phyloP scores from a whole-genome alignment of 2,888 invertebrate species.

The Dromius quadrimaculatus region DNA sequence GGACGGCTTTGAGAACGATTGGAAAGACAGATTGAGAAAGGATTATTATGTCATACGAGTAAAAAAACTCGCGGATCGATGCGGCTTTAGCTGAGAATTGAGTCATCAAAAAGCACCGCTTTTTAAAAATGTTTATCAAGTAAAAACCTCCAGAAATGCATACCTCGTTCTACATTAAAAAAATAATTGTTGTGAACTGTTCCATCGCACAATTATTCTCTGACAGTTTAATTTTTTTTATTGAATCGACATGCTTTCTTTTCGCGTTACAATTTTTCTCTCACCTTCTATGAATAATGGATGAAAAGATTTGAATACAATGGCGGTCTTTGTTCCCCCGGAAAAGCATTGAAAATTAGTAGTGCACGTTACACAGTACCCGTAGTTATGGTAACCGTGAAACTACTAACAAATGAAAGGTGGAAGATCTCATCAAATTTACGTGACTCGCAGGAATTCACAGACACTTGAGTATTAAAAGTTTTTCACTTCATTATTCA shows the following conservation, averaged over 20 bases:
- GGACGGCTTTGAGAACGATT: too few relatives aligned
- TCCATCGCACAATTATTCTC: slow-evolving; percentile 15
- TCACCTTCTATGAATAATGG: slow-evolving; percentile 30
- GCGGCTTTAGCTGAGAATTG: too few relatives aligned
- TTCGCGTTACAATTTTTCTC: slow-evolving; percentile 30
- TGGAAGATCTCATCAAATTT: slow-evolving; percentile 22
- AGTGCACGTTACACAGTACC: neutral
- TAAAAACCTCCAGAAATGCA: too few relatives aligned
- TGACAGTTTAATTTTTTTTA: slow-evolving; percentile 17
- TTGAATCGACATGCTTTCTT: slow-evolving; percentile 21
- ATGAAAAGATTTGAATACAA: slow-evolving; percentile 35
- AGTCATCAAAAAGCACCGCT: too few relatives aligned
- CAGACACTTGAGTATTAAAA: too few relatives aligned
- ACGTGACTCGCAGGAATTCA: neutral
- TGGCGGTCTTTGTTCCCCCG: slow-evolving; percentile 24
- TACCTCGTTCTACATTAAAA: too few relatives aligned
- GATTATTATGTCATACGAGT: too few relatives aligned
- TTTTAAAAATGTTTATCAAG: too few relatives aligned
- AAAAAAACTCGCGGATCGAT: too few relatives aligned
- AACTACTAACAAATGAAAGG: neutral
- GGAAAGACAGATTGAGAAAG: too few relatives aligned
- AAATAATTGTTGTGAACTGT: slow-evolving; percentile 8
- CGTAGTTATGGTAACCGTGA: neutral
- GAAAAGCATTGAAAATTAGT: slow-evolving; percentile 37
- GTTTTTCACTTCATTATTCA: too few relatives aligned